phyloP scores from a whole-genome alignment of 1,140 invertebrate genomes.

The Drosophila willistoni region DNA sequence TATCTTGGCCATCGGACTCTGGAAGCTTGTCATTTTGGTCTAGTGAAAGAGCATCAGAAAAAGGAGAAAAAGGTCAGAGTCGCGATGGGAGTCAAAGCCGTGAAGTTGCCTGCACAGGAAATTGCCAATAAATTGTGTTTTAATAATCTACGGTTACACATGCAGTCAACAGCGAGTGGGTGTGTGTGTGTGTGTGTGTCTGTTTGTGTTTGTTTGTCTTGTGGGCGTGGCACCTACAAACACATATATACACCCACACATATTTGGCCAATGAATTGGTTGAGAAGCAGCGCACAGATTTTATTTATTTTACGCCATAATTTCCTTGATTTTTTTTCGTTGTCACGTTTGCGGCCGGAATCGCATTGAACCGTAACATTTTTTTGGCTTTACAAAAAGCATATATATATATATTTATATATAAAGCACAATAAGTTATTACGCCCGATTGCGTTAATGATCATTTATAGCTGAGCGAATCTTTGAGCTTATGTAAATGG shows the following conservation, averaged over 20 bases:
- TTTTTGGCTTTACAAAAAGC: slow-evolving; percentile 24
- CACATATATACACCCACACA: background rate
- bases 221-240: slow-evolving; percentile 38
- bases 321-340: slow-evolving; percentile 53
- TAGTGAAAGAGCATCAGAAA: slow-evolving; percentile 1
- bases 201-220: slow-evolving; percentile 13
- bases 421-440: slow-evolving; percentile 71
- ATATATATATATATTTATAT: slow-evolving; percentile 20
- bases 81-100: background rate
- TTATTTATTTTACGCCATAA: slow-evolving; percentile 65
- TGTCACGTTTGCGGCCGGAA: slow-evolving; percentile 64
- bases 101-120: slow-evolving; percentile 28
- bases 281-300: slow-evolving; percentile 37
- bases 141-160: slow-evolving; percentile 50
- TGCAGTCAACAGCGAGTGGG: background rate
- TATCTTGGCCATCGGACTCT: background rate
- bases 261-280: slow-evolving; percentile 17
- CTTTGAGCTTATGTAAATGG: slow-evolving; percentile 69
- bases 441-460: slow-evolving; percentile 64
- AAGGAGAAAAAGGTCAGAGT: background rate
- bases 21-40: background rate
- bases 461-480: slow-evolving; percentile 59
- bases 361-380: slow-evolving; percentile 64
- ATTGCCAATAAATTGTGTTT: slow-evolving; percentile 58
- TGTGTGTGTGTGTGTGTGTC: background rate